These are phyloP conservation scores for Caenorhabditis macrosperma DNA, from an alignment of 2,888 invertebrate species.

Conservation along the genomic window DNA sequence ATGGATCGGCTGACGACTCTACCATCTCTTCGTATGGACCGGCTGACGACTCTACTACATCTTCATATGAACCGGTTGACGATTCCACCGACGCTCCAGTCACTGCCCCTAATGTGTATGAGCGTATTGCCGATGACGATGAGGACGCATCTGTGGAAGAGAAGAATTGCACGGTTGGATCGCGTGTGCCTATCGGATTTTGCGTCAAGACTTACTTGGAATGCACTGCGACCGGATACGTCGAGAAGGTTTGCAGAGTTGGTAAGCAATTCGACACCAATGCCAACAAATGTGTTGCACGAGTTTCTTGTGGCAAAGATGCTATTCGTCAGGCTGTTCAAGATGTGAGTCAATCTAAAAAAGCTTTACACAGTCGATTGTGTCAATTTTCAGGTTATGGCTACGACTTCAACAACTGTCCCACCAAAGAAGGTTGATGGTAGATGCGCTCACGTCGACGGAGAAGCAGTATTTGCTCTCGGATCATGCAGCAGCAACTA, in stretches of 20 bases:
- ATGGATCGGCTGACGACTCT: not conserved
- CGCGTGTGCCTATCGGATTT: constrained; percentile 39
- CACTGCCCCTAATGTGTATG: not conserved
- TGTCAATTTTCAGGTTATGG: constrained; percentile 28
- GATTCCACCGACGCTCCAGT: constrained; percentile 3
- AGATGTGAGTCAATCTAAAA: constrained; percentile 17
- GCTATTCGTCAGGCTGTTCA: constrained; percentile 33
- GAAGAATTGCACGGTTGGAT: constrained; percentile 25
- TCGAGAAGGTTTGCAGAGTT: constrained; percentile 27
- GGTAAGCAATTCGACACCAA: constrained; percentile 56
- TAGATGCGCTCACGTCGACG: constrained; percentile 32
- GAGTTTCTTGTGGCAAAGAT: constrained; percentile 41
- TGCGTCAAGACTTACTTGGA: constrained; percentile 35
- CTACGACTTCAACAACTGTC: constrained; percentile 10
- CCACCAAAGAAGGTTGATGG: constrained; percentile 21
- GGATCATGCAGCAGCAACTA: constrained; percentile 48
- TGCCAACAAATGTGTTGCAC: constrained; percentile 40
- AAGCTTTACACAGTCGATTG: not conserved
- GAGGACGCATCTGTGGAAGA: constrained; percentile 9
- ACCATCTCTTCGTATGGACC: not conserved
- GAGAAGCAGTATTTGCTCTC: constrained; percentile 21
- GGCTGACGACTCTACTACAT: not conserved
- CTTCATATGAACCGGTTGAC: not conserved
- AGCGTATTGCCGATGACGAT: constrained; percentile 6
- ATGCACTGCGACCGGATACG: constrained; percentile 10